phyloP scores from a whole-genome alignment of 2,888 invertebrate species.

The Emmelina monodactyla region DNA sequence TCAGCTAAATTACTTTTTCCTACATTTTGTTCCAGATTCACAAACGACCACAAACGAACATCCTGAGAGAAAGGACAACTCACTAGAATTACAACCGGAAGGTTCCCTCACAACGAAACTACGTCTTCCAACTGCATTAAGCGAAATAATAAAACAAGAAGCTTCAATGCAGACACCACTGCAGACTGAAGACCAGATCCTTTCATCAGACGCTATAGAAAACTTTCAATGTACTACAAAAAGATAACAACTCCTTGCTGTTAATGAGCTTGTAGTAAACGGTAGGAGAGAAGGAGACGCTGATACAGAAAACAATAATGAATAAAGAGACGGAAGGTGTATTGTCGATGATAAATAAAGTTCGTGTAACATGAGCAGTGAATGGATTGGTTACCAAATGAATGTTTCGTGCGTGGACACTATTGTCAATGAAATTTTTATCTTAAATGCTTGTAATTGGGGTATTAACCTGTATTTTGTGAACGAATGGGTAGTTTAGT shows the following conservation, averaged over 20 bases:
- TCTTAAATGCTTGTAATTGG: background rate
- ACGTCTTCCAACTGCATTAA: background rate
- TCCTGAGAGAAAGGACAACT: background rate
- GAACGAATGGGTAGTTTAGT: background rate
- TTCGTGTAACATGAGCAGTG: background rate
- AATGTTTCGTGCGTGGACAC: background rate
- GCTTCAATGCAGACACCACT: background rate
- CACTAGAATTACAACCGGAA: conserved; percentile 1
- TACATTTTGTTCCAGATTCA: no score
- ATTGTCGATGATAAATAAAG: background rate
- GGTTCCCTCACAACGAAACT: background rate
- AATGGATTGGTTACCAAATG: background rate
- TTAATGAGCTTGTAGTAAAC: conserved; percentile 1
- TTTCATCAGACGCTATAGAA: conserved; percentile 1
- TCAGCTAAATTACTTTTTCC: no score
- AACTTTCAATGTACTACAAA: conserved; percentile 1
- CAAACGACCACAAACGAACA: conserved; percentile 1
- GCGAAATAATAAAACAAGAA: background rate
- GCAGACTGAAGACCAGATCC: background rate
- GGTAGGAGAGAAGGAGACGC: background rate
- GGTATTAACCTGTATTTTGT: background rate
- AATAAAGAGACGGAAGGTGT: background rate
- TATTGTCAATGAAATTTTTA: conserved; percentile 1
- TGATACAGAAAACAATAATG: background rate
- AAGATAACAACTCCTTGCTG: conserved; percentile 1